Percentiles rank a stretch among this genome's conserved stretches.
phyloP scores from a whole-genome alignment of 2,888 invertebrate species.

The Lathronympha strigana region DNA sequence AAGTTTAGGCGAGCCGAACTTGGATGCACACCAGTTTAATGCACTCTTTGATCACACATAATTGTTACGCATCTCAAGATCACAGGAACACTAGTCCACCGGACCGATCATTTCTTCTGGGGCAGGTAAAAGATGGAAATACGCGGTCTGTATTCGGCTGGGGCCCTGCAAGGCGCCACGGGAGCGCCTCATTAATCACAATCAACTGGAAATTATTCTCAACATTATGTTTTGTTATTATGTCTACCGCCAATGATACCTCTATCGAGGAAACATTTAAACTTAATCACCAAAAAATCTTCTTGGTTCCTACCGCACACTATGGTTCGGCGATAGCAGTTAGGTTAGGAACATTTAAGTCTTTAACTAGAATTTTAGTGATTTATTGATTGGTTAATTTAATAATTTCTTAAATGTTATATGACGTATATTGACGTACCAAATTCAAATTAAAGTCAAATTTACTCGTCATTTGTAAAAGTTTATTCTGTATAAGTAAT shows the following conservation, averaged over 20 bases:
- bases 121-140: not conserved
- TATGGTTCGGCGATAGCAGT: not conserved
- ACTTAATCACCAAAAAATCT: conserved; percentile 14
- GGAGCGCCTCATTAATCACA: conserved; percentile 79
- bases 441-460: no score
- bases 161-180: conserved; percentile 62
- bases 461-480: no score
- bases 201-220: conserved; percentile 81
- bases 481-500: no score
- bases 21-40: not conserved
- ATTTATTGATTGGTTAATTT: no score
- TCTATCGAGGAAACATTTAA: conserved; percentile 35
- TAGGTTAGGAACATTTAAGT: not conserved
- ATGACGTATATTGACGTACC: no score
- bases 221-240: conserved; percentile 65
- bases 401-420: no score
- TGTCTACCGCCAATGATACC: conserved; percentile 36
- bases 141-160: conserved; percentile 58
- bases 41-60: not conserved
- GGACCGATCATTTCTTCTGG: not conserved
- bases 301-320: conserved; percentile 11
- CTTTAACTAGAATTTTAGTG: not conserved
- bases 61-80: not conserved
- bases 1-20: not conserved
- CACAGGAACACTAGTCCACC: not conserved